Conservation (phyloP, 2,888 invertebrate genomes). For the Pachliopta kotzebuea region DNA sequence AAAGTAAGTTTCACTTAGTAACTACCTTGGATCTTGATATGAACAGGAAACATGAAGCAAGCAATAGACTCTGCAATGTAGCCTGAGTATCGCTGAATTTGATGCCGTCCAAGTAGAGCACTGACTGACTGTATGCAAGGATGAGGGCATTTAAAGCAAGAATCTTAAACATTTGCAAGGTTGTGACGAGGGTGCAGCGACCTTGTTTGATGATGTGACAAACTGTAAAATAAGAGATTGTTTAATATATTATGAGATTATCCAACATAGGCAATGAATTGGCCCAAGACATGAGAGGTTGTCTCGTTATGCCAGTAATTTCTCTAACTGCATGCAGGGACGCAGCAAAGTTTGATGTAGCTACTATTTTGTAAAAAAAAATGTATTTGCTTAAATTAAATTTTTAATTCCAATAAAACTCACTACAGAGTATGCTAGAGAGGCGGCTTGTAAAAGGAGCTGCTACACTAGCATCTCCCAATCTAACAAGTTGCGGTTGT, state of each 20-base stretch:
- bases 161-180: slow-evolving; percentile 99
- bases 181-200: slow-evolving; percentile 98
- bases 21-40: slow-evolving; percentile 97
- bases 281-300: too few relatives aligned
- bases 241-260: neutral
- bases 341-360: too few relatives aligned
- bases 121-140: slow-evolving; percentile 98
- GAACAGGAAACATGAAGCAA: slow-evolving; percentile 98
- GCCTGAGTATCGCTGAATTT: slow-evolving; percentile 99
- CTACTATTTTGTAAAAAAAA: too few relatives aligned
- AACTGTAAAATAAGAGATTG: slow-evolving; percentile 79
- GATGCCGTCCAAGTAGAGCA: slow-evolving; percentile 97
- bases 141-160: slow-evolving; percentile 98
- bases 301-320: too few relatives aligned
- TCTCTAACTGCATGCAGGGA: too few relatives aligned
- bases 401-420: slow-evolving; percentile 53
- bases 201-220: slow-evolving; percentile 99
- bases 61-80: slow-evolving; percentile 95
- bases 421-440: slow-evolving; percentile 97
- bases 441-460: slow-evolving; percentile 99
- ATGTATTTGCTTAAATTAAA: neutral
- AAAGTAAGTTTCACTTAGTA: neutral
- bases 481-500: slow-evolving; percentile 92
- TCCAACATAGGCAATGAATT: neutral
- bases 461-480: slow-evolving; percentile 99